Percentiles rank a stretch among this genome's conserved stretches.
phyloP scores from a whole-genome alignment of 1,140 invertebrate species.

The Temnothorax longispinosus region DNA sequence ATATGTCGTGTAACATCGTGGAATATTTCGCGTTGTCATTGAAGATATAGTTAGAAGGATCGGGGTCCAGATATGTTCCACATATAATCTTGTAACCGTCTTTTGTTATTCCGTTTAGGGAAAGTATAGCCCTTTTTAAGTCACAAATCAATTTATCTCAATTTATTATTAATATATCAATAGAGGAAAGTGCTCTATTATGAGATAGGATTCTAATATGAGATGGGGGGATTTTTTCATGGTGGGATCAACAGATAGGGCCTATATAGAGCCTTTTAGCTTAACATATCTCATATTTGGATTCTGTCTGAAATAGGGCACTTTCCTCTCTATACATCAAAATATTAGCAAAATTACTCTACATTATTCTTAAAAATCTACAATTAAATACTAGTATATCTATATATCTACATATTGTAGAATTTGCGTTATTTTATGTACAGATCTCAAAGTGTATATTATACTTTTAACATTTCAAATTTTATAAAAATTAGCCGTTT shows the following conservation, averaged over 20 bases:
- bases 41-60: constrained; percentile 57
- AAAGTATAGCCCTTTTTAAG: constrained; percentile 14
- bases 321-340: background rate
- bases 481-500: background rate
- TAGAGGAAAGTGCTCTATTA: no score
- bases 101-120: constrained; percentile 44
- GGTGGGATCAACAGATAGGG: no score
- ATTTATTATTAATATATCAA: background rate
- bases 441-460: background rate
- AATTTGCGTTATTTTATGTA: background rate
- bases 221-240: no score
- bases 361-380: background rate
- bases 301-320: no score
- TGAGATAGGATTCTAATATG: no score
- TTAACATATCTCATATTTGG: no score
- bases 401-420: background rate
- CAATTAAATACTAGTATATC: background rate
- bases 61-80: constrained; percentile 7
- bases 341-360: constrained; percentile 4
- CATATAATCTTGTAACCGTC: constrained; percentile 65
- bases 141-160: background rate
- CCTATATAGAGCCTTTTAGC: no score
- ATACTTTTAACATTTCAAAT: background rate
- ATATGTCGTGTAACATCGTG: constrained; percentile 49
- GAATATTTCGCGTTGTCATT: constrained; percentile 35